Percentiles rank a stretch among this genome's conserved stretches.
These are phyloP conservation scores for Berghia stephanieae DNA, from an alignment of 1,140 invertebrate species.

Conservation along the genomic window DNA sequence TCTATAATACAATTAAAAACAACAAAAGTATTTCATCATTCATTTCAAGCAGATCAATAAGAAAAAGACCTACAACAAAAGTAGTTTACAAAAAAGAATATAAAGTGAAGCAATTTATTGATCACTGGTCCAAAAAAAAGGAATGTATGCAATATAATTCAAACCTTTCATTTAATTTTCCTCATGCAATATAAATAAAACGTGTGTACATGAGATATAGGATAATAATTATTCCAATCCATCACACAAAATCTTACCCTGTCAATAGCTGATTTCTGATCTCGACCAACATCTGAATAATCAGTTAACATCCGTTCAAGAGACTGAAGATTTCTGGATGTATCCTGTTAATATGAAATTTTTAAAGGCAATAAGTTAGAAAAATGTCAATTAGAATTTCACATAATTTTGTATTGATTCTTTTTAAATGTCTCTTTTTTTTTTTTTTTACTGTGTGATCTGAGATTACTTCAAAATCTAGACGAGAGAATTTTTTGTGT, in stretches of 20 bases:
- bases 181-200: background rate
- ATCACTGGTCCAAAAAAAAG: no score
- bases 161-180: background rate
- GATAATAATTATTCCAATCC: background rate
- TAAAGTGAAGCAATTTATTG: background rate
- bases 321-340: conserved; percentile 55
- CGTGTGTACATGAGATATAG: background rate
- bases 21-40: background rate
- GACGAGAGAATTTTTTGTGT: no score
- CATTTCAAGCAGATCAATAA: background rate
- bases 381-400: no score
- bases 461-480: no score
- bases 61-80: no score
- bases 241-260: conserved; percentile 42
- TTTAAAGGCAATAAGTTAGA: background rate
- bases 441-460: no score
- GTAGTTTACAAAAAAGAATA: no score
- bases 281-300: conserved; percentile 51
- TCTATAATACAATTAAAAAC: conserved; percentile 34
- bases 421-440: no score
- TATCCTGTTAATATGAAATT: conserved; percentile 42
- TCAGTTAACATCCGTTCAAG: conserved; percentile 60
- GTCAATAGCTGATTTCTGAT: conserved; percentile 53
- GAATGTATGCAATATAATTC: no score
- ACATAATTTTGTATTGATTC: no score